Evolutionary conservation across 2,888 invertebrate genomes (phyloP), one percentile per base, ranked within the genome.

Genomic region (Ceraclea dissimilis): DNA sequence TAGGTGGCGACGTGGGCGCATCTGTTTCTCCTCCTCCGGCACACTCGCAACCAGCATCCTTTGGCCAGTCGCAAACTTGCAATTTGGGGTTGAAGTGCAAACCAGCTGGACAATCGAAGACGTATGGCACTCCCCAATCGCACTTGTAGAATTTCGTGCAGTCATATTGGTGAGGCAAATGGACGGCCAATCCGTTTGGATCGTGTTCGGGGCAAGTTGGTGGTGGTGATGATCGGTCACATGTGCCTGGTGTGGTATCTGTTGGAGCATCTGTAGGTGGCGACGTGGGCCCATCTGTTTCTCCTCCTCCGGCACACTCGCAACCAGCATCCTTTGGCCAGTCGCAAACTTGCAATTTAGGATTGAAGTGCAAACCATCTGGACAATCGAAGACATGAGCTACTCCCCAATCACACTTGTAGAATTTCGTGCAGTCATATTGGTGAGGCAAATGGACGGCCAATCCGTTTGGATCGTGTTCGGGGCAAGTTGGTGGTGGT

Each of bases 21-120:
- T 4, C 10, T 26, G 26, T 26, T 4, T 26, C 5, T 26, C 4
- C 26, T 26, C 26, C 4, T 4, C 13, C 47, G 11, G 39, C 39
- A 39, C 31, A 49, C 26, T 46, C 51, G 26, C 59, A 60, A 8
- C 65, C 65, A 17, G 65, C 65, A 44, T 60, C 52, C 18, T 55
- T 47, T 4, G 63, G 64, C 46, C 50, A 65, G 54, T 65, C 66
- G 33, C 65, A 66, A 16, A 63, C 63, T 46, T 63, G 61, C 51
- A 62, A 20, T 6, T 16, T 19, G 1, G 62, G 59, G 54, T 64
- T 63, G 48, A 64, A 66, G 49, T 65, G 62, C 11, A 64, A 55
- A n/a, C 57, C 61, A 16, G 21, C 47, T n/a, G 65, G 63, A 56
- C 66, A 66, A 16, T 59, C 52, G 33, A 62, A 61, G 13, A 61